Conservation (phyloP, 2,797 vertebrate genomes). For the Danio tinwini region DNA sequence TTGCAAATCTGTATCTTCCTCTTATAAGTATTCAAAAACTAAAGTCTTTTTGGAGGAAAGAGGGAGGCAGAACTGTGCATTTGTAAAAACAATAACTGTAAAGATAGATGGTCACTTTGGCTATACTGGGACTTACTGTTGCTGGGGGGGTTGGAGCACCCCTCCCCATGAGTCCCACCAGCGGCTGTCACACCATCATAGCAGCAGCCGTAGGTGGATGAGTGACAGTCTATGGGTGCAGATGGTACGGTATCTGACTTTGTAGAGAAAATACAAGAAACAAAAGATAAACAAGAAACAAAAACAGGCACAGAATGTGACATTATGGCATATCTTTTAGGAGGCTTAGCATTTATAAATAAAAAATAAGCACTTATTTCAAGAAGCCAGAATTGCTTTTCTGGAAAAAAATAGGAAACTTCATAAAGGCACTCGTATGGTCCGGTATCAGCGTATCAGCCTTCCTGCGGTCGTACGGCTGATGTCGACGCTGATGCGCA, state of each 20-base stretch:
- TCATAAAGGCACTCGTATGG: too few relatives aligned
- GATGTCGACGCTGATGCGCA: too few relatives aligned
- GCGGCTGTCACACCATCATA: constrained; percentile 85
- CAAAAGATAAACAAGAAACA: constrained; percentile 55
- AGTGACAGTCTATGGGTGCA: constrained; percentile 79
- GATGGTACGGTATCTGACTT: constrained; percentile 53
- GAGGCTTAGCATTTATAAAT: neutral
- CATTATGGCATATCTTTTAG: neutral
- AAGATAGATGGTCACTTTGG: neutral
- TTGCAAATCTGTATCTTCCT: too few relatives aligned
- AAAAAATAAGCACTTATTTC: neutral
- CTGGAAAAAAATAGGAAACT: too few relatives aligned
- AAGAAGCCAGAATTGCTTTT: neutral
- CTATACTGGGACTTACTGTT: constrained; percentile 77
- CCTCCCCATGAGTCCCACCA: constrained; percentile 85
- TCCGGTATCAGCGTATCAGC: too few relatives aligned
- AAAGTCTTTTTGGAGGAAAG: too few relatives aligned
- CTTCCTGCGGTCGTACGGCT: too few relatives aligned
- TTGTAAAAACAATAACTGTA: neutral
- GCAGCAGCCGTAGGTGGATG: constrained; percentile 89
- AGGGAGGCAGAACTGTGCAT: too few relatives aligned
- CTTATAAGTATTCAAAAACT: too few relatives aligned
- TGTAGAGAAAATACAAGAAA: constrained; percentile 60
- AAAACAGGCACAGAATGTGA: neutral
- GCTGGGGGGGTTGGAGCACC: constrained; percentile 81